Evolutionary conservation across 2,797 vertebrate genomes (phyloP), one percentile per base, ranked within the genome.

Genomic region (Tragopan temminckii): DNA sequence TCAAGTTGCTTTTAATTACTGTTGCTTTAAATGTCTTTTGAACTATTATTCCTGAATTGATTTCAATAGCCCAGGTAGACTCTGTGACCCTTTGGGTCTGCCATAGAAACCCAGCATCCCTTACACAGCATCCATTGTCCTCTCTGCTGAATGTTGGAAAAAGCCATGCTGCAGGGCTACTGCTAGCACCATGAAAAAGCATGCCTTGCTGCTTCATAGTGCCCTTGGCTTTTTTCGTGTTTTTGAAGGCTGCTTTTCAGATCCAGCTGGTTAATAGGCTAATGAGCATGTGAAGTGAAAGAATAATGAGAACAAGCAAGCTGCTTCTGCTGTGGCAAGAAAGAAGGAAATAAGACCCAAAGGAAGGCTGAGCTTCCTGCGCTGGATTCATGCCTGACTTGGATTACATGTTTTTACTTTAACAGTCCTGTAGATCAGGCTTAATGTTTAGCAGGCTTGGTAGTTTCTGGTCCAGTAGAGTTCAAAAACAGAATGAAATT

Each of bases 191-290:
- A 14, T 40, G 63, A 53, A 2, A 4, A 89, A 89, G 35, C 17
- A 5, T 29, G 4, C 8, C 7, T 81, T 9, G 5, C 8, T 0
- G 2, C 66, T 69, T 64, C 62, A 66, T 50, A 15, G 1, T 48
- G 68, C 45, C 48, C 79, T 48, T 71, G 69, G 24, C 9, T 82
- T 87, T 87, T 83, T 87, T 62, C 2, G 0, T 72, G 35, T 46
- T 7, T 85, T 53, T 66, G 62, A 69, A 94, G 27, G 35, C 25
- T 0, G 2, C 45, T 83, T 82, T 59, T 80, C 48, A 87, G 45
- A 78, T 93, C 68, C 87, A 89, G 61, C 81, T 96, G 89, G 64
- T 89, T 94, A 90, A 80, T 68, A 87, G 53, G 48, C 84, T 90
- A 82, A 90, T 58, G 79, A 83, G 71, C n/a, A 48, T 92, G 25